These are phyloP conservation scores for Littorina saxatilis DNA, from an alignment of 1,140 invertebrate species.

Conservation along the genomic window DNA sequence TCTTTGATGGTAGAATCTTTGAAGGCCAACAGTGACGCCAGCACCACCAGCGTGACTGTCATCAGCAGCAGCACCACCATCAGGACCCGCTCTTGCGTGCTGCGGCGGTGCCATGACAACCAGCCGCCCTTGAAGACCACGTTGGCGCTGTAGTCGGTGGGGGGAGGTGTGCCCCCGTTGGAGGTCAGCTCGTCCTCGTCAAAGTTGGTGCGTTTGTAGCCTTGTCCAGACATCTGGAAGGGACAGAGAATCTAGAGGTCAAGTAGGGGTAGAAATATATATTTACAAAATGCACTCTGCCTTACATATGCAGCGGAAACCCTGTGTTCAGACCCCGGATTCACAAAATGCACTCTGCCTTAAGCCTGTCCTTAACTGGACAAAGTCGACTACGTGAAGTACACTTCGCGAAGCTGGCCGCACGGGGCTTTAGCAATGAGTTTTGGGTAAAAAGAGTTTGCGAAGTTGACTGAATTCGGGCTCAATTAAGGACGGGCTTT, in stretches of 20 bases:
- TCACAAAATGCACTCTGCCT: neutral
- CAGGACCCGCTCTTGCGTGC: conserved; percentile 63
- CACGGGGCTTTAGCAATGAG: too few species aligned
- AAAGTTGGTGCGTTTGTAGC: conserved; percentile 77
- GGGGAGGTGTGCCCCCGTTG: conserved; percentile 63
- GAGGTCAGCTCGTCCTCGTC: conserved; percentile 77
- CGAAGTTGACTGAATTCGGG: too few species aligned
- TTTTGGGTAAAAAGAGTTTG: too few species aligned
- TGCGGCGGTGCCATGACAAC: conserved; percentile 79
- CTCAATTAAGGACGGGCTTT: neutral
- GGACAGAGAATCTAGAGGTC: neutral
- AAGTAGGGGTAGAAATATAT: neutral
- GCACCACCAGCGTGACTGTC: conserved; percentile 67
- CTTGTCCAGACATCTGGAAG: conserved; percentile 76
- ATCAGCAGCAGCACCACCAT: conserved; percentile 54
- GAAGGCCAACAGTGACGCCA: conserved; percentile 80
- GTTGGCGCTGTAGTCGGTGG: conserved; percentile 64
- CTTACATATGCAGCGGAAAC: neutral
- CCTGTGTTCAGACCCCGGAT: neutral
- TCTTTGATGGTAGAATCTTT: conserved; percentile 51
- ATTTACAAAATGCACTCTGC: too few species aligned
- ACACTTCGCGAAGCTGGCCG: too few species aligned
- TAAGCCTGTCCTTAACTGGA: too few species aligned
- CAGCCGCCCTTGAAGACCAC: conserved; percentile 69
- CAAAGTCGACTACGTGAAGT: too few species aligned